Evolutionary conservation across 2,113 vertebrate species (phyloP), one percentile per base, ranked within the genome.

Genomic region (Riparia riparia): DNA sequence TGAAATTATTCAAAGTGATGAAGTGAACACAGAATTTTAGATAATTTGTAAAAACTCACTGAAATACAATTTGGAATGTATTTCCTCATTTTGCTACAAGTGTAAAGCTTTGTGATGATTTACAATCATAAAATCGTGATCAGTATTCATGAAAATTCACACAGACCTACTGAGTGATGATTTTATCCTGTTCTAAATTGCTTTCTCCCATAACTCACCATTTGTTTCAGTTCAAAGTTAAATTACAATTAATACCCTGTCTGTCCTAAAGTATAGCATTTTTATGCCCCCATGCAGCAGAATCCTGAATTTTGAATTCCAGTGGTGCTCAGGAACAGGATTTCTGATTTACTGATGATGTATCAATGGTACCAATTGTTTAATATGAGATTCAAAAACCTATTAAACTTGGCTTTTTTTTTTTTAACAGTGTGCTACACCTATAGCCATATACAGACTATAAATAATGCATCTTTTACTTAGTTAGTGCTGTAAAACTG

Each of bases 211-310:
- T 32, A 87, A 47, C 19, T 82, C 64, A 56, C 42, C 13, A 82
- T 85, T 95, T 81, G 17, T 90, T 94, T 96, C 51, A 80, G 28
- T 92, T 82, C 24, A 54, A 79, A 90, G 19, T 32, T 74, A 95
- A 93, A 92, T 93, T 57, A 14, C 51, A 82, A 58, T 63, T 19
- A 91, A 73, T 83, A 76, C 80, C 28, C n/a, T 41, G 18, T 56
- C 70, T 92, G 12, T 39, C 25, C n/a, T 86, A 50, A 72, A 60
- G 13, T 34, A 20, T 31, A 84, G 58, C 34, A 26, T 73, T 89
- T 94, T 68, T 57, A 17, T 56, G 28, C 17, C n/a, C 25, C 8
- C 3, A 47, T 44, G 73, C 47, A 89, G 21, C 10, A 34, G 44
- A 77, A 81, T 69, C 29, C 32, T 63, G 39, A 60, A 26, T 7